Evolutionary conservation across 2,797 vertebrate genomes (phyloP), one percentile per base, ranked within the genome.

Genomic region (Neopelma chrysocephalum): DNA sequence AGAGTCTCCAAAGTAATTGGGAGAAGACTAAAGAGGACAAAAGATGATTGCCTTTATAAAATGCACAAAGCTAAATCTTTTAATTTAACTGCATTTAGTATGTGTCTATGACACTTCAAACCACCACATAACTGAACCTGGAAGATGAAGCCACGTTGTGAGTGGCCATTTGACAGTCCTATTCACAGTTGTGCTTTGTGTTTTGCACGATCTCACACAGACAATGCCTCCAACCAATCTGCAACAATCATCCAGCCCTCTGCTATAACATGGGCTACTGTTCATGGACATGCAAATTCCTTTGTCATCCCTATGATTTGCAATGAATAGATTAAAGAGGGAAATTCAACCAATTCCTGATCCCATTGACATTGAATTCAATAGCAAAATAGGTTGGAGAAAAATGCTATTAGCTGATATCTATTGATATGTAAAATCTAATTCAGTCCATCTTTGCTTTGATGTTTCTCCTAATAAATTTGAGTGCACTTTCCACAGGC

Each of bases 381-480:
- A 92, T 47, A 73, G 70, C 75, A 91, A 94, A 93, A 94, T 70
- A 88, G 45, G 53, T 43, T 91, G 58, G 43, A 96, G 73, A 89
- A 94, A 94, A 93, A 84, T 82, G 73, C n/a, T 91, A 76, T 95
- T 95, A 91, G 85, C 72, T 93, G 87, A 79, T 89, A 91, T 83
- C 82, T 88, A 93, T 93, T 95, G 82, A 93, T 91, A 95, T 91
- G 66, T 82, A 97, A 97, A 96, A 96, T 93, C 81, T 94, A 96
- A 96, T 94, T 97, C 93, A 96, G 77, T 76, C 65, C 90, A 93
- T 83, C 87, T 91, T 88, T 93, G 34, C 90, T 95, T 97, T 96
- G 73, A 70, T 93, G 78, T 96, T 96, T 95, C 81, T 91, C 65
- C 79, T 91, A 96, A 96, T 86, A 91, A 91, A 96, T 93, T 93